phyloP scores from a whole-genome alignment of 2,113 vertebrate genomes.

The Chaenogobius annularis region DNA sequence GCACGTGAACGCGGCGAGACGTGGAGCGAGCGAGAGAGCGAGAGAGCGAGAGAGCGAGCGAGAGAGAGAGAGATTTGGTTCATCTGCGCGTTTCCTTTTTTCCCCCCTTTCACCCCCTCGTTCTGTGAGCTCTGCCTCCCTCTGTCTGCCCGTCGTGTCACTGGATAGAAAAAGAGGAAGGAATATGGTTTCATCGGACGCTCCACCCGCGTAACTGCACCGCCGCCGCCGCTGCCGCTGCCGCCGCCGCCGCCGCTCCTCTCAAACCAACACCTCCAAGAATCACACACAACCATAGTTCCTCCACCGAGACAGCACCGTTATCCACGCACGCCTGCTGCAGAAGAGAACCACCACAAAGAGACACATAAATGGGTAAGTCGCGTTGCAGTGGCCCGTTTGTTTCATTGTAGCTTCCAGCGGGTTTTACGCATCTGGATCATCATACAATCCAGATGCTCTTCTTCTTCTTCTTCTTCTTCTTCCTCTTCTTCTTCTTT shows the following conservation, averaged over 20 bases:
- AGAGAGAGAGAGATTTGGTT: slow-evolving; percentile 33
- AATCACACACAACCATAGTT: slow-evolving; percentile 21
- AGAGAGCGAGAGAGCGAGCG: neutral
- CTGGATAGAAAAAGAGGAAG: slow-evolving; percentile 58
- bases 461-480: neutral
- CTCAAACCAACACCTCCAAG: slow-evolving; percentile 10
- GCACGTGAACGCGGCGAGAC: slow-evolving; percentile 49
- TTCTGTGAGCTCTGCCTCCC: slow-evolving; percentile 42
- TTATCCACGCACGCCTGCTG: slow-evolving; percentile 26
- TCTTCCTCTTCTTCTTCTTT: no score
- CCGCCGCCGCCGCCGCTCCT: neutral
- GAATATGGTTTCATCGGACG: slow-evolving; percentile 70
- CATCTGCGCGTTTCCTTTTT: slow-evolving; percentile 26
- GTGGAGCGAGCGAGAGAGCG: slow-evolving; percentile 1
- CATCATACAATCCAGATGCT: slow-evolving; percentile 53
- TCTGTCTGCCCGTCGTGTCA: slow-evolving; percentile 62
- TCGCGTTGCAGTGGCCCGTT: neutral
- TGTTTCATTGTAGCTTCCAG: slow-evolving; percentile 22
- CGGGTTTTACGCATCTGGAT: slow-evolving; percentile 63
- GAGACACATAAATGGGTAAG: slow-evolving; percentile 74
- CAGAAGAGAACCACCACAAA: slow-evolving; percentile 43
- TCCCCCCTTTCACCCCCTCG: slow-evolving; percentile 1
- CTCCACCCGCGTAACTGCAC: slow-evolving; percentile 62
- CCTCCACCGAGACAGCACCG: slow-evolving; percentile 8
- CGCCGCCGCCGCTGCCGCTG: slow-evolving; percentile 56